Percentiles rank a stretch among this genome's conserved stretches.
Evolutionary conservation across 2,797 vertebrate genomes (phyloP).

Genomic region (Sebastes taczanowskii): DNA sequence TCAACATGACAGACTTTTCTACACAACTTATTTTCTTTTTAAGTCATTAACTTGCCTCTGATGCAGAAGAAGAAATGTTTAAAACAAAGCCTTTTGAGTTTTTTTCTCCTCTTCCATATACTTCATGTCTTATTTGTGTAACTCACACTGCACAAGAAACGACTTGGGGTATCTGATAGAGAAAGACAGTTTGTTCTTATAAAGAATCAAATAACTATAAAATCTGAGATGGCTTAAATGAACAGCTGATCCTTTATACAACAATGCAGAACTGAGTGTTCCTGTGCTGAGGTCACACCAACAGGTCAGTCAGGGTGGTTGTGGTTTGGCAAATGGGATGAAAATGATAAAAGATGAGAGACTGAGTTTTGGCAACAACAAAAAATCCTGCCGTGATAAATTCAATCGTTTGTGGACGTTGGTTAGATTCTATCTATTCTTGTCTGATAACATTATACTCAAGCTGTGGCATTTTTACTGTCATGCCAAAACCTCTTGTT

Average conservation of each 20-base stretch:
- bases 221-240: background rate
- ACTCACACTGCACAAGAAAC: background rate
- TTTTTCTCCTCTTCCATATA: background rate
- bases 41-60: background rate
- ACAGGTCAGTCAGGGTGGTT: background rate
- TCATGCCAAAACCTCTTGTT: background rate
- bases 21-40: background rate
- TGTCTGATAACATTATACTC: background rate
- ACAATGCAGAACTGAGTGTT: slow-evolving; percentile 15
- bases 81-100: background rate
- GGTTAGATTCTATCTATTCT: background rate
- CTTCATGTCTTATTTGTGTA: background rate
- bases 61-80: background rate
- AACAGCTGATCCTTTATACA: background rate
- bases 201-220: slow-evolving; percentile 20
- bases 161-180: background rate
- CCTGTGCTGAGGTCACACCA: background rate
- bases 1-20: background rate
- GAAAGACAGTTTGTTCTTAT: slow-evolving; percentile 14
- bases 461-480: background rate
- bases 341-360: background rate
- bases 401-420: background rate
- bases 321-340: background rate
- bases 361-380: background rate
- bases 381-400: background rate